Base-by-base conservation (phyloP, 2,888 invertebrate genomes). In the Macrophya alboannulata region DNA sequence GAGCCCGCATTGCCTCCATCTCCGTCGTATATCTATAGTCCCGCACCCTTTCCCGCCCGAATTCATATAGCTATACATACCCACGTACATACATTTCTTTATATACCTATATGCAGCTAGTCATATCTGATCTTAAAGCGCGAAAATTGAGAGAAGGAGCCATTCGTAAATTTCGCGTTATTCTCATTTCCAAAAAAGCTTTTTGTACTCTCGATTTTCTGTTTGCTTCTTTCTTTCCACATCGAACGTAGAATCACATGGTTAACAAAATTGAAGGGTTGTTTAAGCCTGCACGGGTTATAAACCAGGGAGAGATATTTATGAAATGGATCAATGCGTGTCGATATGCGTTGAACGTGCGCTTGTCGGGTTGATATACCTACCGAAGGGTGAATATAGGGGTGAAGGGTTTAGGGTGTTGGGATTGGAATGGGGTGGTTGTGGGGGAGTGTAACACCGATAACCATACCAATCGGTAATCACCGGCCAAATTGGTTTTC, bases 1-100 rank as follows among this genome's bases (percentile, higher is more conserved):
- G 85, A 87, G 86, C 85, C 87, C 87, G 86, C 87, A 87, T 87
- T 81, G 86, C 86, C 86, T 86, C 84, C 82, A 88, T 87, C 87
- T 76, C 87, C 87, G 87, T 89, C 87, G 88, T 68, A 37, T 68
- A 68, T 68, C 86, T 87, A 86, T 85, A 84, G 74, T 48, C 59
- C 85, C 55, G 51, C 37, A 62, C 76, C 77, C 84, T 79, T 62
- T 74, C n/a, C 31, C 21, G n/a, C 81, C n/a, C 59, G 81, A 81
- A 62, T 62, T 62, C n/a, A 43, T 25, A 77, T 6, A n/a, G 48
- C 6, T 21, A 59, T 48, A 48, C 15, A n/a, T n/a, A n/a, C n/a
- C n/a, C n/a, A 48, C 48, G 48, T 31, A 31, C 12, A 15, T 12
- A 15, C 12, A 65, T 55, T 17, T 17, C 51, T 10, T 15, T 71